These are phyloP conservation scores for Actinia equina DNA, from an alignment of 64 coral and sea anemone genomes.

Conservation along the genomic window DNA sequence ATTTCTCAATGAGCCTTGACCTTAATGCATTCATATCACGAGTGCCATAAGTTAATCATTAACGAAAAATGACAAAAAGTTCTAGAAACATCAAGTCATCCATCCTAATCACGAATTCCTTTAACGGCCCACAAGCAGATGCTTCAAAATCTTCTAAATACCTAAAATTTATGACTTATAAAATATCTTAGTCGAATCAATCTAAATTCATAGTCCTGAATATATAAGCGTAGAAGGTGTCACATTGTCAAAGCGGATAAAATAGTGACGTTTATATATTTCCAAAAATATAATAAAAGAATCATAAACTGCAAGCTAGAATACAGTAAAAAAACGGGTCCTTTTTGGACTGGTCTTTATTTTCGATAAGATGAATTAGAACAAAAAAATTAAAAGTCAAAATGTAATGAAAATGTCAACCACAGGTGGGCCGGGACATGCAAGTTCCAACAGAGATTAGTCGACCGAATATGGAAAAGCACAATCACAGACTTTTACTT, in stretches of 20 bases:
- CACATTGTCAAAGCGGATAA: too few relatives aligned
- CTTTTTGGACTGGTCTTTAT: neutral
- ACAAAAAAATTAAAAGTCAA: too few relatives aligned
- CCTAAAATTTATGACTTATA: neutral
- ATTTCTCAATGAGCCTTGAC: neutral
- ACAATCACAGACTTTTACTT: neutral
- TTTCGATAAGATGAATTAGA: neutral
- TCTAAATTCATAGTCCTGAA: too few relatives aligned
- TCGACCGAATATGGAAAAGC: neutral
- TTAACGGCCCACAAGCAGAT: neutral
- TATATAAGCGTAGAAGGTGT: too few relatives aligned
- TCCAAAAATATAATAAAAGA: too few relatives aligned
- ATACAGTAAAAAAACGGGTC: too few relatives aligned
- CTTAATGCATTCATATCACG: neutral
- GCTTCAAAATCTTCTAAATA: neutral
- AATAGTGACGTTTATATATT: too few relatives aligned
- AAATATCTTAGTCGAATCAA: neutral
- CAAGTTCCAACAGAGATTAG: neutral
- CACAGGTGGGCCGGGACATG: neutral
- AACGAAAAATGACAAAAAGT: neutral
- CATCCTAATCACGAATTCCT: neutral
- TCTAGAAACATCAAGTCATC: slow-evolving; percentile 1
- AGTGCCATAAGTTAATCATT: neutral
- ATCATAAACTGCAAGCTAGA: too few relatives aligned
- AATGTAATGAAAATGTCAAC: neutral